Evolutionary conservation across 2,797 vertebrate genomes (phyloP).

Genomic region (Sternotherus odoratus): DNA sequence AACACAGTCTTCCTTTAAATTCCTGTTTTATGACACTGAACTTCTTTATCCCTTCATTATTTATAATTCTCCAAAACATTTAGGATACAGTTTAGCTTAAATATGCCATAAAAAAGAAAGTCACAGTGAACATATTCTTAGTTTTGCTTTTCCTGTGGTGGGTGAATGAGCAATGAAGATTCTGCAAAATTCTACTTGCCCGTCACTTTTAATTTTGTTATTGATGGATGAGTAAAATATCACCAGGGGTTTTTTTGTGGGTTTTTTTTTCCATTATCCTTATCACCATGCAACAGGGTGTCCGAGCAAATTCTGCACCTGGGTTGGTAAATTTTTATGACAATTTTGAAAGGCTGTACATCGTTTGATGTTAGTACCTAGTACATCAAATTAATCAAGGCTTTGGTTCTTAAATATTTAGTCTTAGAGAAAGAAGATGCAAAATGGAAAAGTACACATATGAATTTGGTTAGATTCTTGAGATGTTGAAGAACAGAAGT

Average conservation of each 20-base stretch:
- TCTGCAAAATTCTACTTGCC: neutral
- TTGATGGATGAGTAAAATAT: neutral
- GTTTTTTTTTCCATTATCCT: neutral
- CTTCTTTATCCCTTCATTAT: neutral
- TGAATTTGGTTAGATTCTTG: neutral
- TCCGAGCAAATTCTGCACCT: neutral
- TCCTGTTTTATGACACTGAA: neutral
- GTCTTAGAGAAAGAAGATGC: neutral
- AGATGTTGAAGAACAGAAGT: neutral
- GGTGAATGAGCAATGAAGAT: no score
- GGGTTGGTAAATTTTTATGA: neutral
- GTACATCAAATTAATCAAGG: neutral
- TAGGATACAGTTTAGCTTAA: neutral
- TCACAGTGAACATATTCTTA: neutral
- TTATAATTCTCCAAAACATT: neutral
- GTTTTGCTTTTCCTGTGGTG: neutral
- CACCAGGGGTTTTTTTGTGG: no score
- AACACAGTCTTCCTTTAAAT: neutral
- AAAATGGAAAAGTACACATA: neutral
- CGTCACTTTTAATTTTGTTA: neutral
- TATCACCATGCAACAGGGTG: neutral
- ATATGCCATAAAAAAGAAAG: neutral
- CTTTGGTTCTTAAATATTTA: neutral
- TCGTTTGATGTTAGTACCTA: neutral
- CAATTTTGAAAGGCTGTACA: neutral